Base-by-base conservation (phyloP, 2,113 vertebrate species). In the Microcebus lehilahytsara region DNA sequence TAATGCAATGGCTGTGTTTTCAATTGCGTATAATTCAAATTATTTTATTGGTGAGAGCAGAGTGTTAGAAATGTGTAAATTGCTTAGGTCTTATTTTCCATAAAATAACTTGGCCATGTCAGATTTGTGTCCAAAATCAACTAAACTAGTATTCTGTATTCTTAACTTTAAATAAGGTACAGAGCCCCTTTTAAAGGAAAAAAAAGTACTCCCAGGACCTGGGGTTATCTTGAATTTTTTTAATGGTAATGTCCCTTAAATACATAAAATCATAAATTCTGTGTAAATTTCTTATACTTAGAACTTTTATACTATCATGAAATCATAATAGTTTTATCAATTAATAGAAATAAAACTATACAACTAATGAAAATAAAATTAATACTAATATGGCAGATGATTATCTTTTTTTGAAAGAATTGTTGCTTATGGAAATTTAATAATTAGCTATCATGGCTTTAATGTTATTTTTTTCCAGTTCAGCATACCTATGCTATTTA, bases 1-100 rank as follows among this genome's bases (percentile, higher is more conserved):
- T 86, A 79, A 60, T 92, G 27, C 3, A 42, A 0, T 64, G 74
- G 40, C 84, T 93, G 4, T 93, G n/a, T 86, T 97, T 95, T 89
- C 19, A 93, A 7, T 89, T 84, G 25, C 53, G 12, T 85, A 17
- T 86, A 85, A 89, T 81, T 53, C 13, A 77, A 40, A 9, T 91
- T 95, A 75, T 51, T 95, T 78, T 96, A 67, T 60, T 97, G 46
- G 25, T 95, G 40, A 92, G 67, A 78, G 16, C 69, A 89, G 67
- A 89, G 71, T 19, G 9, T 27, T 91, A 85, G 60, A 93, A 79
- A 64, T 74, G 5, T 90, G 8, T 90, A 46, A 77, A 80, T 95
- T 94, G 30, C 34, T 64, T 69, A 27, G 27, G 14, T 71, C 37
- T 84, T 93, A 67, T 92, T 95, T 83, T 96, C 40, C 85, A 1